These are phyloP conservation scores for Pilophorus perplexus DNA, from an alignment of 2,888 invertebrate species.

Conservation along the genomic window DNA sequence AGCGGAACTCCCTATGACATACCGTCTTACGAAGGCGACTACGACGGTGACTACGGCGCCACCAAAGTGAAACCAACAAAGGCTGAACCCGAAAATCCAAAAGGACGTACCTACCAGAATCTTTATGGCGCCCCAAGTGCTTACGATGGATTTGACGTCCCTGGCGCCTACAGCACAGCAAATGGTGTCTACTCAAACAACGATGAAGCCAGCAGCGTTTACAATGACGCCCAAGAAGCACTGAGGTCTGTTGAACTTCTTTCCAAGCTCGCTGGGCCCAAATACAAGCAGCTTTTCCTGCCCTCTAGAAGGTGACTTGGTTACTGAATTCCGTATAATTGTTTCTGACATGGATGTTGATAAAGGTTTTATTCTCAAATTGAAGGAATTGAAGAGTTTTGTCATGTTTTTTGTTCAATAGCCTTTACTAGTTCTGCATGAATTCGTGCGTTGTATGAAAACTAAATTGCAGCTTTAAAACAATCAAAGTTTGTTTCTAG, in stretches of 20 bases:
- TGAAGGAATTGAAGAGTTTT: too few relatives aligned
- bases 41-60: conserved; percentile 43
- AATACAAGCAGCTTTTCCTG: conserved; percentile 39
- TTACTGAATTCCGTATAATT: background rate
- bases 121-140: conserved; percentile 5
- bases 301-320: background rate
- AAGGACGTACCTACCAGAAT: background rate
- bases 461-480: too few relatives aligned
- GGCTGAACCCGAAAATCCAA: background rate
- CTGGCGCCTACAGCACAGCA: conserved; percentile 8
- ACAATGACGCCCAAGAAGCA: conserved; percentile 20
- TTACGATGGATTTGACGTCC: conserved; percentile 27
- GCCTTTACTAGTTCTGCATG: too few relatives aligned
- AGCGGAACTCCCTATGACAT: conserved; percentile 20
- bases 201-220: background rate
- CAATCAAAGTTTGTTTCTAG: too few relatives aligned
- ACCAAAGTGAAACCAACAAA: conserved; percentile 25
- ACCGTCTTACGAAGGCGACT: conserved; percentile 21
- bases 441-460: too few relatives aligned
- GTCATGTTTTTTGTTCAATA: too few relatives aligned
- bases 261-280: conserved; percentile 32
- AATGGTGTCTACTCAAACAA: background rate
- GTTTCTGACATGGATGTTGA: background rate
- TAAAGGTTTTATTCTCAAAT: too few relatives aligned
- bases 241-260: conserved; percentile 29